Percentiles rank a stretch among this genome's conserved stretches.
These are phyloP conservation scores for Apostichopus californicus DNA, from an alignment of 35 echinoderm and acorn worm species.

Conservation along the genomic window DNA sequence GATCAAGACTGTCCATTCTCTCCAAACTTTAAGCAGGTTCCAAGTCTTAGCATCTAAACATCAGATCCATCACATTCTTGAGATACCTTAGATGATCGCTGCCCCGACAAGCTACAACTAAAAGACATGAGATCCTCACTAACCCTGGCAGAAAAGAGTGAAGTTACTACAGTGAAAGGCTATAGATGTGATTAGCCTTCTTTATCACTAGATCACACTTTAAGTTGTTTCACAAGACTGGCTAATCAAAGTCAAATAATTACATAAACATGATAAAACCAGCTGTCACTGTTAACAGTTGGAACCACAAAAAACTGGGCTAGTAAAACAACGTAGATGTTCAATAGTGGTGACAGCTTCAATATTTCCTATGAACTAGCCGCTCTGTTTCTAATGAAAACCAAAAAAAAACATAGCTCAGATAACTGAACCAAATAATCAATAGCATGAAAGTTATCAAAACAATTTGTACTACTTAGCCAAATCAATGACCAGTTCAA, in stretches of 20 bases:
- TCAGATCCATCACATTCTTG: slow-evolving; percentile 32
- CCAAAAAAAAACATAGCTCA: no score
- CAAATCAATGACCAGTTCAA: no score
- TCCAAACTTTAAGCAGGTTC: slow-evolving; percentile 17
- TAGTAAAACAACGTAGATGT: slow-evolving; percentile 7
- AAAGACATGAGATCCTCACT: neutral
- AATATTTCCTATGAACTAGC: slow-evolving; percentile 25
- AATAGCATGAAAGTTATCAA: no score
- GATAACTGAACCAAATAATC: no score
- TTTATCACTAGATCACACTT: neutral
- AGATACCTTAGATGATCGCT: slow-evolving; percentile 21
- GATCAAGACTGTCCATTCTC: neutral
- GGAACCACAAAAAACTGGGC: slow-evolving; percentile 5
- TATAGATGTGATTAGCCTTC: neutral
- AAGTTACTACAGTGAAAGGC: neutral
- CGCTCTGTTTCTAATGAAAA: neutral
- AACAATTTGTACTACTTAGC: no score
- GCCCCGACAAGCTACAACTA: neutral
- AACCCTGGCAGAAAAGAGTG: neutral
- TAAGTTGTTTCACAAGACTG: neutral
- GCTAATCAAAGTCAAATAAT: slow-evolving; percentile 31
- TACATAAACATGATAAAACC: slow-evolving; percentile 7
- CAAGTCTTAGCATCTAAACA: slow-evolving; percentile 22
- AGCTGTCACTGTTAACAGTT: slow-evolving; percentile 25
- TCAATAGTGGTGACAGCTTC: neutral